Evolutionary conservation across 1,140 invertebrate genomes (phyloP), one percentile per base, ranked within the genome.

Genomic region (Anthonomus grandis): DNA sequence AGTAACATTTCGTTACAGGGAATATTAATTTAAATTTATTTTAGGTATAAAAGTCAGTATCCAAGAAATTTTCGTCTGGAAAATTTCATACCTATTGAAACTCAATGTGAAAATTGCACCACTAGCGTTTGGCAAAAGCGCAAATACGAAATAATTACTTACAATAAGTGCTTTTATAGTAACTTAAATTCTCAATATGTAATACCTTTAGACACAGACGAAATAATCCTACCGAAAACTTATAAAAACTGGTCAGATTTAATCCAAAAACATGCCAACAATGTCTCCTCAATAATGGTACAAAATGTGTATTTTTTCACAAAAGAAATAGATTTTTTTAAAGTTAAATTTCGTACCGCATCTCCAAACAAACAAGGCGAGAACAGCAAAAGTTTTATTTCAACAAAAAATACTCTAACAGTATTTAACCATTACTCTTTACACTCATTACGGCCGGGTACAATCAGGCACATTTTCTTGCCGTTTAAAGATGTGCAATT

Each of bases 371-470:
- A 79, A 3, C 74, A 80, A 57, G 83, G 82, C 6, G 79, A 82
- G 49, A 85, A 84, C 36, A 83, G 84, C 6, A 89, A 89, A 65
- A 88, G 86, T 68, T 84, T 88, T 66, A 79, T 86, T 52, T 76
- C 80, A 10, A 86, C 84, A 2, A 76, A 77, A 46, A 81, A 77
- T 37, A 78, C 85, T 21, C 71, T 86, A 59, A 85, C 80, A 23
- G 85, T 86, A 44, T 86, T 88, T 71, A 89, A 89, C 71, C 86
- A 89, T 68, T 89, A 88, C 62, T 82, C 85, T 2, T 66, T 89
- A 42, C 77, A 79, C 38, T 76, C 79, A 34, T 61, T 87, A 8
- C 78, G 79, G 53, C 77, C 79, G 4, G 76, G 78, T 3, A 77
- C 75, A 53, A 76, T 79, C 60, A 77, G 52, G 76, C 41, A 47